Percentiles rank a stretch among this genome's conserved stretches.
Conservation (phyloP, 2,113 vertebrate species). For the Benitochromis conjunctus region DNA sequence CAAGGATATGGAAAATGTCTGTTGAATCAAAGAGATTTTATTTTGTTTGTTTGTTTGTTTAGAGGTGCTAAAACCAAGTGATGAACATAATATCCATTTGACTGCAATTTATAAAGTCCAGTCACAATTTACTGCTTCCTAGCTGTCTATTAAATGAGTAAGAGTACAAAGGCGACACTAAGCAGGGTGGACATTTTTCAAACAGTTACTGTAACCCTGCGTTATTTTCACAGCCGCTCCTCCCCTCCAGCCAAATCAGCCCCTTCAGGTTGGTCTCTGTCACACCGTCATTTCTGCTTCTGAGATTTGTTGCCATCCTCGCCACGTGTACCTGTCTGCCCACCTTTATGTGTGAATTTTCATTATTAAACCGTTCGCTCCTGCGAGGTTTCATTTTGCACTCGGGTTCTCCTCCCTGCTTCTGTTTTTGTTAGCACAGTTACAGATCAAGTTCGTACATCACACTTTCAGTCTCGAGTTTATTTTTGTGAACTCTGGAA, state of each 20-base stretch:
- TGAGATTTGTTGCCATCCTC: neutral
- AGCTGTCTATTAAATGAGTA: conserved; percentile 3
- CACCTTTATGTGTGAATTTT: neutral
- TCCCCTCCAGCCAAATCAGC: neutral
- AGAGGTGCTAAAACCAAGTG: neutral
- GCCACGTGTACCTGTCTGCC: neutral
- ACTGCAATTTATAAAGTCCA: conserved; percentile 27
- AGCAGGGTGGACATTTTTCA: neutral
- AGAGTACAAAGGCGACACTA: neutral
- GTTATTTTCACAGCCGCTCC: neutral
- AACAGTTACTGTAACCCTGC: neutral
- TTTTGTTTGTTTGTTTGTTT: neutral
- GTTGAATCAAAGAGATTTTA: neutral
- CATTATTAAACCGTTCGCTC: neutral
- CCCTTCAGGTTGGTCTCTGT: neutral
- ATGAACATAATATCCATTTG: conserved; percentile 14
- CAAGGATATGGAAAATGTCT: neutral
- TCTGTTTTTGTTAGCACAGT: neutral
- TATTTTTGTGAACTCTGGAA: neutral
- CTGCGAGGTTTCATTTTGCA: neutral
- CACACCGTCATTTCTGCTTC: neutral
- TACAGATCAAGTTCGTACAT: neutral
- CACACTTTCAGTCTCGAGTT: neutral
- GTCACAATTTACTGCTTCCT: conserved; percentile 25
- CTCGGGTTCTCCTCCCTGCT: neutral